Evolutionary conservation across 2,797 vertebrate genomes (phyloP).

Genomic region (Eutrigla gurnardus): DNA sequence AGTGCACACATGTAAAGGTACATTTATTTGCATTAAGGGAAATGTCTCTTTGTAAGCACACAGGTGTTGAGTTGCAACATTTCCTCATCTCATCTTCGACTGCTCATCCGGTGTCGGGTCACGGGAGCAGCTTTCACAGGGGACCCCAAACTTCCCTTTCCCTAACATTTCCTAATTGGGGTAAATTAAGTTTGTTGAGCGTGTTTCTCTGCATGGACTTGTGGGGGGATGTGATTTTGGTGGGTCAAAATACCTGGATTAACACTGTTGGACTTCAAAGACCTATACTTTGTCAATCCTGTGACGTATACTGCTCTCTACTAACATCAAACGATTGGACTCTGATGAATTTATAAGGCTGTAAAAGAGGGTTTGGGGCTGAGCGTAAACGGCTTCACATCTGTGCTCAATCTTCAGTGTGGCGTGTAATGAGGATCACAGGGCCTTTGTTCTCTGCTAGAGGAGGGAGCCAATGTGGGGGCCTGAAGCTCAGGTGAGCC

Average conservation of each 20-base stretch:
- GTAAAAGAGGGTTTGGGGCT: constrained; percentile 76
- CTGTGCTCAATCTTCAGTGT: constrained; percentile 80
- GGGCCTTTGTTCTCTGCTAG: constrained; percentile 79
- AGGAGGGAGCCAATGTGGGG: constrained; percentile 62
- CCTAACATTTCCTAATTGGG: background rate
- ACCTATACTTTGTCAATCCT: constrained; percentile 43
- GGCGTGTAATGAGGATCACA: constrained; percentile 72
- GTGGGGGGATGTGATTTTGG: constrained; percentile 6
- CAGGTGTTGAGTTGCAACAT: constrained; percentile 2
- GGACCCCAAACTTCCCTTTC: too few species aligned
- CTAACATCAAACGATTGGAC: constrained; percentile 79
- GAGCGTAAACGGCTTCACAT: constrained; percentile 75
- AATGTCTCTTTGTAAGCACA: background rate
- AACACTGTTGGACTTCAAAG: constrained; percentile 70
- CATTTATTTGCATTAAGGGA: background rate
- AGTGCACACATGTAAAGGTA: background rate
- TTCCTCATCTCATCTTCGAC: background rate
- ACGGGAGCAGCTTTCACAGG: too few species aligned
- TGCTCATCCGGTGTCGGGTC: too few species aligned
- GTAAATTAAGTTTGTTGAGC: constrained; percentile 2
- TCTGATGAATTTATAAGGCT: constrained; percentile 79
- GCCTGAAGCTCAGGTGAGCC: constrained; percentile 65
- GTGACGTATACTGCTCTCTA: constrained; percentile 50
- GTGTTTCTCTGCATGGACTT: constrained; percentile 14
- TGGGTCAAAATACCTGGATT: constrained; percentile 48